Evolutionary conservation across 2,888 invertebrate species (phyloP).

Genomic region (Eupelmus urozonus): DNA sequence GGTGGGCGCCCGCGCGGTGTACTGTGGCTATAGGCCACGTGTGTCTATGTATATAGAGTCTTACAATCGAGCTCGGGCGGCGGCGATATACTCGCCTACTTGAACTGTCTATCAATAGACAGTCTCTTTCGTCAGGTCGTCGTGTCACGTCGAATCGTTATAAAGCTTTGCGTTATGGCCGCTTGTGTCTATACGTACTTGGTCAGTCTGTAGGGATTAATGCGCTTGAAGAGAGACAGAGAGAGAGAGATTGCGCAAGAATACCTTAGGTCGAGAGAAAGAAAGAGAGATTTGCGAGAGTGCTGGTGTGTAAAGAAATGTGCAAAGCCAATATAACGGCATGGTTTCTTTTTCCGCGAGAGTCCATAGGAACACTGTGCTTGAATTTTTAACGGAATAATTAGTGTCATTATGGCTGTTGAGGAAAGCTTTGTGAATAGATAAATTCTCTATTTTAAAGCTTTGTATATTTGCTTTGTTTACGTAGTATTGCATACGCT

Average conservation of each 20-base stretch:
- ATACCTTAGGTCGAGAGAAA: not conserved
- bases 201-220: constrained; percentile 11
- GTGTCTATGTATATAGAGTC: not conserved
- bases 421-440: not conserved
- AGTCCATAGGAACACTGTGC: constrained; percentile 1
- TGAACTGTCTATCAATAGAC: constrained; percentile 70
- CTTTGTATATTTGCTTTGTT: no score
- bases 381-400: not conserved
- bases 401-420: not conserved
- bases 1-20: constrained; percentile 44
- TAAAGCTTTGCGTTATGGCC: constrained; percentile 65
- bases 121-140: constrained; percentile 70
- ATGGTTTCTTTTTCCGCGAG: not conserved
- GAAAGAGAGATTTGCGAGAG: not conserved
- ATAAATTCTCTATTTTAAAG: not conserved
- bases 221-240: no score
- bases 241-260: constrained; percentile 24
- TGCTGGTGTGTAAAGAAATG: constrained; percentile 14
- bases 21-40: constrained; percentile 9
- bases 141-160: constrained; percentile 67
- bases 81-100: constrained; percentile 69
- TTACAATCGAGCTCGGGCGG: constrained; percentile 47
- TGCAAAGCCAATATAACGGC: not conserved
- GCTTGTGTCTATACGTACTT: constrained; percentile 2
- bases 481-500: no score